These are phyloP conservation scores for Eilema depressum DNA, from an alignment of 2,888 invertebrate species.

Conservation along the genomic window DNA sequence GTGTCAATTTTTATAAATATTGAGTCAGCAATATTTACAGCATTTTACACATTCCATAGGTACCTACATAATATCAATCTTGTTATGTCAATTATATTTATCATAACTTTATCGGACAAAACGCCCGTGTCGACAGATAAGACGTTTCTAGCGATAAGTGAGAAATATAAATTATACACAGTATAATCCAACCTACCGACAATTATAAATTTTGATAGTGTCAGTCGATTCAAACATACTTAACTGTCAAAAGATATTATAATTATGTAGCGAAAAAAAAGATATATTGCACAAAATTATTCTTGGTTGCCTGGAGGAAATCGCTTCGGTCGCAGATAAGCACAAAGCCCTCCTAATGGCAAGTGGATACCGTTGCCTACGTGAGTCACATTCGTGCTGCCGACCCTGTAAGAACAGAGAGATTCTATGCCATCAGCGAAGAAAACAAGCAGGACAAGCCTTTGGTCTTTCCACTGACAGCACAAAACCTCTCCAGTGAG, in stretches of 20 bases:
- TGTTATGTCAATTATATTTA: neutral
- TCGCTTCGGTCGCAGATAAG: no score
- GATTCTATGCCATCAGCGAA: no score
- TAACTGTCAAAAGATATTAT: neutral
- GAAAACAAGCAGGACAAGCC: no score
- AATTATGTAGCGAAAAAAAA: no score
- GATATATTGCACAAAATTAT: no score
- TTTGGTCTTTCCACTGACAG: no score
- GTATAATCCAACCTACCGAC: neutral
- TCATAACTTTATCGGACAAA: neutral
- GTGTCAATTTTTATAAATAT: neutral
- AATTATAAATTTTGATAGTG: neutral
- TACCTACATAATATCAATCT: neutral
- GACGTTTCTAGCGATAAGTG: neutral
- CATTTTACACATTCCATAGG: neutral
- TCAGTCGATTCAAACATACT: neutral
- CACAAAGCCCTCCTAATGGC: no score
- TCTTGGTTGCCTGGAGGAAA: no score
- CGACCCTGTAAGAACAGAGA: no score
- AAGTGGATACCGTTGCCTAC: no score
- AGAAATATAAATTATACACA: neutral
- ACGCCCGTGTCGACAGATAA: neutral
- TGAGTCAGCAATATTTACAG: neutral
- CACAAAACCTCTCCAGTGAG: no score
- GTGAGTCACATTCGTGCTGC: no score